Base-by-base conservation (phyloP, 1,140 invertebrate genomes). In the Leptestheria dahalacensis region DNA sequence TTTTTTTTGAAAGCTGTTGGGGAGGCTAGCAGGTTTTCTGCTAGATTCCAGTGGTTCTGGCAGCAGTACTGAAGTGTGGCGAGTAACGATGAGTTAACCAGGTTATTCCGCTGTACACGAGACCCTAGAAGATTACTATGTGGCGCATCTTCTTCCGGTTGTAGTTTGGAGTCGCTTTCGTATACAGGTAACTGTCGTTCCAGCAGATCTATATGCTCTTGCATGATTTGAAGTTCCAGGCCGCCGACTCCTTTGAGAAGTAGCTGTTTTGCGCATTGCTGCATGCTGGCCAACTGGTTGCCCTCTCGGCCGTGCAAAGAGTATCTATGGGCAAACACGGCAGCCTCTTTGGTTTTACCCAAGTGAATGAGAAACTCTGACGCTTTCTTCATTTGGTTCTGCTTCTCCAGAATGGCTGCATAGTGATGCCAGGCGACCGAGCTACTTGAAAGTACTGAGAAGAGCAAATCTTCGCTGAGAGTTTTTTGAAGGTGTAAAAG, bases 41-140 rank as follows among this genome's bases (percentile, higher is more conserved):
- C 26, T n/a, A 28, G 12, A 20, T 55, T 33, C 24, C 23, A 55
- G n/a, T 55, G 26, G n/a, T 55, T n/a, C 26, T 33, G 53, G 33
- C 53, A 55, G 33, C 53, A 55, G 28, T 55, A 55, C 21, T 55
- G 53, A 15, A 55, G 33, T n/a, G 53, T 55, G 9, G 53, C 26
- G 10, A 55, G 26, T 18, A 55, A n/a, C 4, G 53, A 29, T 29
- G 53, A 25, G 26, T 33, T 33, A 26, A 55, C n/a, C 18, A 55
- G 20, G 33, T 29, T 29, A 3, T 55, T n/a, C n/a, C 26, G 15
- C 1, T 24, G 15, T 18, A 55, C 26, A 28, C 25, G 25, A 29
- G 26, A 29, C 3, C 53, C 53, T 15, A 55, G 15, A 1, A 55
- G 33, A 55, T 33, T 26, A 28, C n/a, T 26, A 55, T 25, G 12